Conservation (phyloP, 2,888 invertebrate species). For the Axea sp. region DNA sequence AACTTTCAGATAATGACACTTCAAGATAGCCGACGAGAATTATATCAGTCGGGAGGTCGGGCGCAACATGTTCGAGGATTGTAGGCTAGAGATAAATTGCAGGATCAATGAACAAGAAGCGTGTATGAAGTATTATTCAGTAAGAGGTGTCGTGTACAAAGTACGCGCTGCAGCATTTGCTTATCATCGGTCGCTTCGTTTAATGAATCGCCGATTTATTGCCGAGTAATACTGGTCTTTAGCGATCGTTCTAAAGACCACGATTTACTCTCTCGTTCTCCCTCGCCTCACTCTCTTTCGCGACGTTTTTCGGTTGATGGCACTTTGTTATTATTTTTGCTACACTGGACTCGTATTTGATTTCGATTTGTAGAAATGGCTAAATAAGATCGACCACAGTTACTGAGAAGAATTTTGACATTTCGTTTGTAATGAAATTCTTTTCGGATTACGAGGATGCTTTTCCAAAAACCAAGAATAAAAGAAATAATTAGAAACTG, state of each 20-base stretch:
- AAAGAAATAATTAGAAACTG: too few species aligned
- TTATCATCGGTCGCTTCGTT: slow-evolving; percentile 52
- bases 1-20: slow-evolving; percentile 54
- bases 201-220: slow-evolving; percentile 59
- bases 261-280: too few species aligned
- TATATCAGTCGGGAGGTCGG: slow-evolving; percentile 45
- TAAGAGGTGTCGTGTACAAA: slow-evolving; percentile 48
- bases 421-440: too few species aligned
- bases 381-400: too few species aligned
- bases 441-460: too few species aligned
- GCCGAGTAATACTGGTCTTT: slow-evolving; percentile 55
- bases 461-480: too few species aligned
- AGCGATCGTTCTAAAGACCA: slow-evolving; percentile 37
- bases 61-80: slow-evolving; percentile 29
- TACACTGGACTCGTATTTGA: too few species aligned
- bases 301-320: background rate
- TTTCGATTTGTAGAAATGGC: slow-evolving; percentile 8
- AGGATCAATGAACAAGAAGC: slow-evolving; percentile 50
- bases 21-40: slow-evolving; percentile 43
- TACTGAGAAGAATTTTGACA: too few species aligned
- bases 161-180: slow-evolving; percentile 28
- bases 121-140: slow-evolving; percentile 43
- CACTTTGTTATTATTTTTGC: too few species aligned
- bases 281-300: slow-evolving; percentile 32
- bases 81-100: slow-evolving; percentile 45